Evolutionary conservation across 2,113 vertebrate species (phyloP).

Genomic region (Vanacampus margaritifer): DNA sequence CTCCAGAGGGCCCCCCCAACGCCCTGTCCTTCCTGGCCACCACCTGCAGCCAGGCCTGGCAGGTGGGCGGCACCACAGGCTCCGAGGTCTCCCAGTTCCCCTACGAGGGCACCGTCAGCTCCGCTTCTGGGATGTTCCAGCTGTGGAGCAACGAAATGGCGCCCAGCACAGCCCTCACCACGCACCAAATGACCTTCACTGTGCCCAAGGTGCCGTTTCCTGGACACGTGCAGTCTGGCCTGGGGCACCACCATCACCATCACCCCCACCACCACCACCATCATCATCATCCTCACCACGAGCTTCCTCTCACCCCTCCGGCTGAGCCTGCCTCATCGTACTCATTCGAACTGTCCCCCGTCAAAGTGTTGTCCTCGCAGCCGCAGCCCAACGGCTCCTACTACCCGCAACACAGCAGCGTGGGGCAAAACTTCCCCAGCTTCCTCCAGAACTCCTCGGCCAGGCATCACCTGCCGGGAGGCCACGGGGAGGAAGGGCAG

Average conservation of each 20-base stretch:
- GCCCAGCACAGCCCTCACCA: constrained; percentile 66
- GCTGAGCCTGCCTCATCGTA: constrained; percentile 76
- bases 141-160: constrained; percentile 81
- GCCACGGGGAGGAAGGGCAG: constrained; percentile 73
- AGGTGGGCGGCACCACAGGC: constrained; percentile 59
- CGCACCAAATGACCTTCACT: constrained; percentile 78
- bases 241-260: constrained; percentile 76
- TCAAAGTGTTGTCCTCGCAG: constrained; percentile 77
- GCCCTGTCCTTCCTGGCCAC: constrained; percentile 76
- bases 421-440: constrained; percentile 76
- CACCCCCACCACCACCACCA: constrained; percentile 59
- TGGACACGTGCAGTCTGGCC: constrained; percentile 69
- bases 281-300: constrained; percentile 76
- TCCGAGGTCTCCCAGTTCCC: constrained; percentile 70
- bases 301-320: constrained; percentile 81
- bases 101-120: constrained; percentile 71
- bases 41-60: constrained; percentile 77
- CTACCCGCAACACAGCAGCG: constrained; percentile 73
- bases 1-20: constrained; percentile 72
- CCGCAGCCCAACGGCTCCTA: constrained; percentile 66
- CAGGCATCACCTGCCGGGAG: constrained; percentile 67
- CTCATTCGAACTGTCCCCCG: constrained; percentile 81
- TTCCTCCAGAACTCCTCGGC: constrained; percentile 75
- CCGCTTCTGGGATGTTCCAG: constrained; percentile 79
- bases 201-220: constrained; percentile 80